Percentiles rank a stretch among this genome's conserved stretches.
Evolutionary conservation across 1,140 invertebrate species (phyloP).

Genomic region (Pseudomyrmex cubaensis): DNA sequence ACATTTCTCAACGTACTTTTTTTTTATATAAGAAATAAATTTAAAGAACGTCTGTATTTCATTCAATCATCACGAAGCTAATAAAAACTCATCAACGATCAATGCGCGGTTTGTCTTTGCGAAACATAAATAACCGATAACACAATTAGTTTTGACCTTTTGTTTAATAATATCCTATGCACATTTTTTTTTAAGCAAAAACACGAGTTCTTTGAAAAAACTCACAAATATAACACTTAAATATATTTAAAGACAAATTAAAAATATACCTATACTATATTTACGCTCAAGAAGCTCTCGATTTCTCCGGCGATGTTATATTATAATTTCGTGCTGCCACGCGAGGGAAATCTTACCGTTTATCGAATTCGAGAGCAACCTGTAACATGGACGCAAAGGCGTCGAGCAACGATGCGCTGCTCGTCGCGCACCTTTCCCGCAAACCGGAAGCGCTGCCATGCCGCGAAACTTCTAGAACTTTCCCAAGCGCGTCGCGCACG

Average conservation of each 20-base stretch:
- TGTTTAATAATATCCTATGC: too few species aligned
- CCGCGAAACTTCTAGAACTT: constrained; percentile 81
- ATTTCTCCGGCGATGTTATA: constrained; percentile 46
- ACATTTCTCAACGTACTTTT: too few species aligned
- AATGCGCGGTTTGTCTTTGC: too few species aligned
- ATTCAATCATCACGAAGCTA: too few species aligned
- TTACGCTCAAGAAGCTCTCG: not conserved
- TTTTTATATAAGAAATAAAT: not conserved
- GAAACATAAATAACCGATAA: too few species aligned
- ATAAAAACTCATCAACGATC: too few species aligned
- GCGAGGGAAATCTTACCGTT: constrained; percentile 15
- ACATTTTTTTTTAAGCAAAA: too few species aligned
- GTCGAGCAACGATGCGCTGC: constrained; percentile 49
- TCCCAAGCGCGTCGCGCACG: constrained; percentile 46
- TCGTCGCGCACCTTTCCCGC: constrained; percentile 76
- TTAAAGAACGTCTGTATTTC: not conserved
- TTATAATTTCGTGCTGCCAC: constrained; percentile 15
- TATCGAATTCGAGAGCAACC: constrained; percentile 65
- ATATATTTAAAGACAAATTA: too few species aligned
- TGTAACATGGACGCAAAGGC: constrained; percentile 75
- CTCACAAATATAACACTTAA: too few species aligned
- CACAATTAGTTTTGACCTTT: too few species aligned
- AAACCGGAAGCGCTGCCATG: constrained; percentile 77
- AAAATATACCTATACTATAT: too few species aligned
- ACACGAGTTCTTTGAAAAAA: too few species aligned